Evolutionary conservation across 2,888 invertebrate species (phyloP).

Genomic region (Amblyteles armatorius): DNA sequence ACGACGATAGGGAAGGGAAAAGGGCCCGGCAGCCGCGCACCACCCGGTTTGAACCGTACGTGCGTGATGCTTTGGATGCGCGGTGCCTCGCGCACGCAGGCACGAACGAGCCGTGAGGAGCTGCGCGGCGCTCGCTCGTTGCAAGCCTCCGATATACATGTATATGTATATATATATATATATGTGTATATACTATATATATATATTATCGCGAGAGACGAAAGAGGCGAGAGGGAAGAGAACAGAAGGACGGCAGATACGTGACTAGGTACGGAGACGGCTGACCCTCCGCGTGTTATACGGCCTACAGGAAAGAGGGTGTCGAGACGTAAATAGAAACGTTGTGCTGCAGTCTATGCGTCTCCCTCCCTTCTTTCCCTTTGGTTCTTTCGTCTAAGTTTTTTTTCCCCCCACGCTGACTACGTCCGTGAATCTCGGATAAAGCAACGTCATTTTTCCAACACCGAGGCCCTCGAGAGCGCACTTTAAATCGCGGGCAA

Average conservation of each 20-base stretch:
- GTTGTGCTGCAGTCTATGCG: conserved; percentile 51
- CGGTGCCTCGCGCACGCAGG: conserved; percentile 15
- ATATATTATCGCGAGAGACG: conserved; percentile 33
- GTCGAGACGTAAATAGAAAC: conserved; percentile 78
- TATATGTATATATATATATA: background rate
- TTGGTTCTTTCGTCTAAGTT: conserved; percentile 2
- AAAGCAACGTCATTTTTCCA: background rate
- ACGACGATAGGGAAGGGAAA: conserved; percentile 59
- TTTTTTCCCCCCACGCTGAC: background rate
- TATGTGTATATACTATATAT: too few relatives aligned
- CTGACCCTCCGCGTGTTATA: conserved; percentile 65
- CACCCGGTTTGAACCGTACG: conserved; percentile 52
- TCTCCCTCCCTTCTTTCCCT: conserved; percentile 9
- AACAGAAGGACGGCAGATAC: conserved; percentile 47
- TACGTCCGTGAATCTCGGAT: conserved; percentile 13
- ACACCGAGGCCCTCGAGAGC: background rate
- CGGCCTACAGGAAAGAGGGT: conserved; percentile 77
- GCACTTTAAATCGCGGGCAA: background rate
- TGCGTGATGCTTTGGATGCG: conserved; percentile 32
- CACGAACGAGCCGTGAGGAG: background rate
- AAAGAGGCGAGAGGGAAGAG: conserved; percentile 32
- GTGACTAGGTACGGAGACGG: conserved; percentile 40
- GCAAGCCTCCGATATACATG: background rate
- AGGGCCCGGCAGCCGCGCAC: conserved; percentile 58
- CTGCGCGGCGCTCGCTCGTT: background rate